Evolutionary conservation across 2,797 vertebrate species (phyloP).

Genomic region (Amazona ochrocephala): DNA sequence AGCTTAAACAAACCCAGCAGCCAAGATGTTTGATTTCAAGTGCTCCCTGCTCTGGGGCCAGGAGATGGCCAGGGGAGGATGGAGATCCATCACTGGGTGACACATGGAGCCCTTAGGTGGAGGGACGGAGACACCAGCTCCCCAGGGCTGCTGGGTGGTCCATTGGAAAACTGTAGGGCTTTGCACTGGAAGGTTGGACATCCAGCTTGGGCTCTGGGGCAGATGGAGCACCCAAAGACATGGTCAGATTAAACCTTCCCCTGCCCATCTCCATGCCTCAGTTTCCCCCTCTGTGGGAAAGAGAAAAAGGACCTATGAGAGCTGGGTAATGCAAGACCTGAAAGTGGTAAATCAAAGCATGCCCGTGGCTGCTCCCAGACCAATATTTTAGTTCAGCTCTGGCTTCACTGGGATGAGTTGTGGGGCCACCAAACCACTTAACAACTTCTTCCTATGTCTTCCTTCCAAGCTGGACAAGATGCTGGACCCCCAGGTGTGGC

Average conservation of each 20-base stretch:
- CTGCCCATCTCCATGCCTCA: neutral
- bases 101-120: fast-evolving
- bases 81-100: fast-evolving
- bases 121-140: fast-evolving
- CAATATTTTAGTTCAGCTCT: neutral
- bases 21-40: neutral
- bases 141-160: too few relatives aligned
- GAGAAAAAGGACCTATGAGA: neutral
- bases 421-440: neutral
- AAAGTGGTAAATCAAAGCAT: fast-evolving
- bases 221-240: neutral
- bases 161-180: neutral
- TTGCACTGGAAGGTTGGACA: neutral
- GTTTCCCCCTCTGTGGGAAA: neutral
- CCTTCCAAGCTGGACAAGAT: conserved; percentile 93
- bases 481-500: conserved; percentile 94
- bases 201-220: neutral
- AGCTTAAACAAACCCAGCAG: neutral
- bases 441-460: neutral
- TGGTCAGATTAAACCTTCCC: neutral
- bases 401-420: neutral
- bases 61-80: neutral
- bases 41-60: neutral
- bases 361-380: neutral
- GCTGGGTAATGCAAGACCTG: neutral